These are phyloP conservation scores for Tragulus kanchil DNA, from an alignment of 2,113 vertebrate genomes.

Conservation along the genomic window DNA sequence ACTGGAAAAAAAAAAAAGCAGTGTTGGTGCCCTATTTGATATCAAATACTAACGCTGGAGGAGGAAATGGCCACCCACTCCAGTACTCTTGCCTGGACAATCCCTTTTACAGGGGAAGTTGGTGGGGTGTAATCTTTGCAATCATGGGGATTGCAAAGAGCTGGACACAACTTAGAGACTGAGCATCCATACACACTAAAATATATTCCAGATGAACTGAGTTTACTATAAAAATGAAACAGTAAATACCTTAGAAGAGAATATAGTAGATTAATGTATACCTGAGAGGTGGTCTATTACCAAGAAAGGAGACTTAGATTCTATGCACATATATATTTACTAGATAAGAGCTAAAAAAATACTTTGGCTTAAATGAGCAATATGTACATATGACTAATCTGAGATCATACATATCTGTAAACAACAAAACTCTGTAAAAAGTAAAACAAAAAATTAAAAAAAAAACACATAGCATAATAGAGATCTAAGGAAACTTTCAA, in stretches of 20 bases:
- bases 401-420: too few species aligned
- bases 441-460: too few species aligned
- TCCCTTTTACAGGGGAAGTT: not conserved
- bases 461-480: not conserved
- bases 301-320: not conserved
- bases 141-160: not conserved
- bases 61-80: not conserved
- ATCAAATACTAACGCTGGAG: not conserved
- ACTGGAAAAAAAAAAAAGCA: too few species aligned
- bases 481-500: not conserved
- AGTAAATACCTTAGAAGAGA: not conserved
- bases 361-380: not conserved
- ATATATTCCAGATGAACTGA: not conserved
- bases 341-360: slow-evolving; percentile 8
- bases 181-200: not conserved
- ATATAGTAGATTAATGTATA: not conserved
- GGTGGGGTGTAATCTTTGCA: not conserved
- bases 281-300: too few species aligned
- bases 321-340: not conserved
- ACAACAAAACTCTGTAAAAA: too few species aligned
- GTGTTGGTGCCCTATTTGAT: too few species aligned
- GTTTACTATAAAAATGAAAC: not conserved
- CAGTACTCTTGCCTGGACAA: not conserved
- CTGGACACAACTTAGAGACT: not conserved
- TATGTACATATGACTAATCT: not conserved